A percentile compares a stretch with the other conserved stretches of the same genome.
These are phyloP conservation scores for Chirona hameri DNA, from an alignment of 2,888 invertebrate genomes.

Conservation along the genomic window DNA sequence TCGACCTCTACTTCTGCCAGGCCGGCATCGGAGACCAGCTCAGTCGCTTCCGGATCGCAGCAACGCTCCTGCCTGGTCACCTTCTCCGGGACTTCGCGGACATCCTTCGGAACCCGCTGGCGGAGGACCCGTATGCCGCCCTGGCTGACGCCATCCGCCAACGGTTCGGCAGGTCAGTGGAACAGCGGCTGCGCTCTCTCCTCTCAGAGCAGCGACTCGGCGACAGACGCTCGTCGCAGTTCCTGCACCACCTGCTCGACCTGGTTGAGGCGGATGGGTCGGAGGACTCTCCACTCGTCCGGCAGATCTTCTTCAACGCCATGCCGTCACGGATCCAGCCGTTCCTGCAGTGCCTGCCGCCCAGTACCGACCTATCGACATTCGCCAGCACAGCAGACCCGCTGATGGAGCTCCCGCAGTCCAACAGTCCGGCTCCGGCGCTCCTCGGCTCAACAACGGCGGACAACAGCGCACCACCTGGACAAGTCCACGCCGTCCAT, in stretches of 20 bases:
- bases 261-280: neutral
- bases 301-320: neutral
- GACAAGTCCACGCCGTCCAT: neutral
- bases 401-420: neutral
- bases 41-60: neutral
- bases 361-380: neutral
- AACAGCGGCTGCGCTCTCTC: neutral
- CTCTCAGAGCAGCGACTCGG: neutral
- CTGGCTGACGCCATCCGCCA: neutral
- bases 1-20: neutral
- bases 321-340: neutral
- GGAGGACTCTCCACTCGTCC: neutral
- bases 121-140: neutral
- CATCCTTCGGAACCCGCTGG: neutral
- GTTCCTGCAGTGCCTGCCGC: neutral
- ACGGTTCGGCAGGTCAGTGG: neutral
- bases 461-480: neutral
- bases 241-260: neutral
- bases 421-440: neutral
- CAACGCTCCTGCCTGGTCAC: neutral
- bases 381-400: neutral
- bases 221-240: neutral
- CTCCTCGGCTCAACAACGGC: neutral
- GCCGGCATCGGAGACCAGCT: neutral
- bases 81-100: neutral